Conservation (phyloP, 2,113 vertebrate species). For the Dromas ardeola region DNA sequence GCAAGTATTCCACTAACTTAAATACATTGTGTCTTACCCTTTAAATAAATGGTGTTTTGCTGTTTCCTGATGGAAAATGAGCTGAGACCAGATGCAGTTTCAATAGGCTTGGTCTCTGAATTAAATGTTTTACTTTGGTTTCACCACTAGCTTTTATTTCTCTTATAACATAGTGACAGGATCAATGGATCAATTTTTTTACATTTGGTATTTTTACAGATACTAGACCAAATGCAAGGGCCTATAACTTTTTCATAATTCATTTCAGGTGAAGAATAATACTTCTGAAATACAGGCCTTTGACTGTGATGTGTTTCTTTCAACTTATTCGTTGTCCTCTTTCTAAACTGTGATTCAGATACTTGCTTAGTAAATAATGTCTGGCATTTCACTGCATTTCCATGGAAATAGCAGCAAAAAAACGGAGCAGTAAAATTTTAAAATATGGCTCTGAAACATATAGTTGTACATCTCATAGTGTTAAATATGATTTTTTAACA, state of each 20-base stretch:
- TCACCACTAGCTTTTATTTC: neutral
- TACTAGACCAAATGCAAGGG: neutral
- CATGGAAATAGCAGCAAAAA: neutral
- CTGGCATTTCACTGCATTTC: neutral
- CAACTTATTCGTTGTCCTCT: neutral
- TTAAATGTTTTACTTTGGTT: neutral
- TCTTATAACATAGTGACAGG: neutral
- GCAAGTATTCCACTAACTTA: neutral
- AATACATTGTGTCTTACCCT: neutral
- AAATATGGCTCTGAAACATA: neutral
- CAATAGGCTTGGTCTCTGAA: neutral
- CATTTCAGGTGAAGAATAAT: neutral
- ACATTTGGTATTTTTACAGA: neutral
- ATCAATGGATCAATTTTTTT: neutral
- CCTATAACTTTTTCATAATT: neutral
- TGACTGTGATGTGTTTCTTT: neutral
- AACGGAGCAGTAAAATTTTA: neutral
- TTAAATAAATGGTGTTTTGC: neutral
- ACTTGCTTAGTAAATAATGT: neutral
- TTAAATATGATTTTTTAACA: constrained; percentile 30
- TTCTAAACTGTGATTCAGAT: neutral
- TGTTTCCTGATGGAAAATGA: neutral
- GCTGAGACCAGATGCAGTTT: neutral
- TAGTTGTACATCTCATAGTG: neutral
- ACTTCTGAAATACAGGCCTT: neutral